Conservation (phyloP, 2,113 vertebrate species). For the Cephalopholis sonnerati region DNA sequence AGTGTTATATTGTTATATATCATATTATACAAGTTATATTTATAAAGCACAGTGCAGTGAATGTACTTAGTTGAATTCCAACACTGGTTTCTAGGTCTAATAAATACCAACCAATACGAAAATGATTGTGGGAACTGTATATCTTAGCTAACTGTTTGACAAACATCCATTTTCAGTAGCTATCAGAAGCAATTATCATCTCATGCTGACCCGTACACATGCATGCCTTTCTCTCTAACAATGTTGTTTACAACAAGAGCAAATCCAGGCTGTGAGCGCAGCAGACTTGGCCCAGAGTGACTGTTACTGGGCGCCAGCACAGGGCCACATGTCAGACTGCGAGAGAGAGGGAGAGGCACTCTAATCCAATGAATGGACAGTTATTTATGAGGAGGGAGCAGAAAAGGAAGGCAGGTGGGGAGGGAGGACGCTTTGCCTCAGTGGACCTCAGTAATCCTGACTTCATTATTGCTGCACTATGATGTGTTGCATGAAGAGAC, state of each 20-base stretch:
- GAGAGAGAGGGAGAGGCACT: constrained; percentile 39
- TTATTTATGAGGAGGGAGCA: constrained; percentile 60
- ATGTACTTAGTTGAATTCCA: background rate
- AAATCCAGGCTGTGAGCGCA: constrained; percentile 47
- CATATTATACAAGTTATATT: background rate
- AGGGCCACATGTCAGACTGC: constrained; percentile 41
- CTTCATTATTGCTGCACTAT: constrained; percentile 65
- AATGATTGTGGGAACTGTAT: background rate
- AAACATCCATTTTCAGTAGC: constrained; percentile 34
- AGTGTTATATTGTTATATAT: background rate
- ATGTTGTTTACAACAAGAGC: constrained; percentile 71
- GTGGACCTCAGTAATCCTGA: constrained; percentile 69
- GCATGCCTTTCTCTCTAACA: constrained; percentile 60
- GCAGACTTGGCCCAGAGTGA: constrained; percentile 48
- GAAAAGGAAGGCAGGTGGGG: constrained; percentile 50
- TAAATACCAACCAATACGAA: background rate
- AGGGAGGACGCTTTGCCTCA: constrained; percentile 57
- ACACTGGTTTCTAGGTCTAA: background rate
- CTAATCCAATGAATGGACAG: constrained; percentile 57
- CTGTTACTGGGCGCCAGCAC: constrained; percentile 50
- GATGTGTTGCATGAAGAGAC: constrained; percentile 66
- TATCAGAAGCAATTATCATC: constrained; percentile 57
- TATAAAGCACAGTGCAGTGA: background rate
- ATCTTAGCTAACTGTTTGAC: constrained; percentile 29
- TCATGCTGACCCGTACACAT: constrained; percentile 45